Conservation (phyloP, 92 coral and sea anemone genomes). For the Palythoa caribaeorum region DNA sequence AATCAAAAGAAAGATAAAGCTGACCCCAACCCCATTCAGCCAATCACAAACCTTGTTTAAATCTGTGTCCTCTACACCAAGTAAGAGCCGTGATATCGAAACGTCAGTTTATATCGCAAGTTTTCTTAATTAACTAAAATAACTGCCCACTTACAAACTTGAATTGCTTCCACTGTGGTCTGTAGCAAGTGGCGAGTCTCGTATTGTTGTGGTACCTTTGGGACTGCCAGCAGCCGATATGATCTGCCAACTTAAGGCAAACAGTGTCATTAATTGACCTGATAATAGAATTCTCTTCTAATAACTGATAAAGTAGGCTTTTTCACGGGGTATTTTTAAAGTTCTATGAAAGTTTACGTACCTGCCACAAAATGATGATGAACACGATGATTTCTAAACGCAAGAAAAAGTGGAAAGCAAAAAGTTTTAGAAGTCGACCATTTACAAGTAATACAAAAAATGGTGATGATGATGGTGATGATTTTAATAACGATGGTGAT, state of each 20-base stretch:
- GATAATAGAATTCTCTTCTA: neutral
- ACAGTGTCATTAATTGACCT: neutral
- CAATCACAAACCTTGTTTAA: no score
- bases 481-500: neutral
- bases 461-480: no score
- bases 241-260: conserved; percentile 87
- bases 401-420: neutral
- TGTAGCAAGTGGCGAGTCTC: conserved; percentile 64
- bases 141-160: conserved; percentile 83
- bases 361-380: conserved; percentile 88
- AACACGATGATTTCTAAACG: conserved; percentile 72
- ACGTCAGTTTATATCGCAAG: no score
- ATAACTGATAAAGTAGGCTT: neutral
- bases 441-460: no score
- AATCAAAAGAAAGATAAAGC: no score
- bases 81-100: no score
- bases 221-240: conserved; percentile 95
- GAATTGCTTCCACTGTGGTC: conserved; percentile 74
- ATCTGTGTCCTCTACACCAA: no score
- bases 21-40: no score
- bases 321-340: no score
- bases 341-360: neutral
- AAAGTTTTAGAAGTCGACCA: no score
- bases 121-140: neutral
- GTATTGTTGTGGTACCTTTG: conserved; percentile 76